Conservation (phyloP, 2,113 vertebrate genomes). For the Charina bottae region DNA sequence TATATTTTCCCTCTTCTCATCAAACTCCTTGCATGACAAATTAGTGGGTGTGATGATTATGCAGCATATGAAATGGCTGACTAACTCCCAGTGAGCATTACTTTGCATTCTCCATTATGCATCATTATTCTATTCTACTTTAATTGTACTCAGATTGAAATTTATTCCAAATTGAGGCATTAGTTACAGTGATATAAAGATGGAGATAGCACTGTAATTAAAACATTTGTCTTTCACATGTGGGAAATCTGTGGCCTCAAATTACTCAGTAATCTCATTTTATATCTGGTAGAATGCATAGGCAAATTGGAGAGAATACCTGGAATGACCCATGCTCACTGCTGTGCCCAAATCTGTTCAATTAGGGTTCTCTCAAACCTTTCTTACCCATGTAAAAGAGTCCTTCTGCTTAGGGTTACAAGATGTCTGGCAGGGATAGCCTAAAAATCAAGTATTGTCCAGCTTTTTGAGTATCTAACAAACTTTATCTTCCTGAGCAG, state of each 20-base stretch:
- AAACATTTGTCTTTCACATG: conserved; percentile 47
- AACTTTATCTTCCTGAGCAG: no score
- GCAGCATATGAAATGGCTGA: conserved; percentile 29
- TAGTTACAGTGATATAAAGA: conserved; percentile 52
- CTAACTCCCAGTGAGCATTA: conserved; percentile 31
- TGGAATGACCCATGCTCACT: not conserved
- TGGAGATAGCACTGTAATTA: conserved; percentile 44
- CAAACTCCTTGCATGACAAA: not conserved
- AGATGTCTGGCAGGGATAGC: not conserved
- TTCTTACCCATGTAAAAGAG: not conserved
- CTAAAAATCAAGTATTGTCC: not conserved
- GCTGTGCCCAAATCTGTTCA: not conserved
- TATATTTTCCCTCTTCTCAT: not conserved
- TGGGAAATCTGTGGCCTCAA: conserved; percentile 16
- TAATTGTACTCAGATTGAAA: conserved; percentile 51
- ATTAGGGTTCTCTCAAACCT: not conserved
- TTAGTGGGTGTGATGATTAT: not conserved
- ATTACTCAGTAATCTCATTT: not conserved
- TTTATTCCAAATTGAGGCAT: conserved; percentile 56
- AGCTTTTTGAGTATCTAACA: no score
- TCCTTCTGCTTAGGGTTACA: not conserved
- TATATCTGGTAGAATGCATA: not conserved
- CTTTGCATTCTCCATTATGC: conserved; percentile 43
- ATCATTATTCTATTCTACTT: conserved; percentile 55
- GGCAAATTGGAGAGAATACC: not conserved